Percentiles rank a stretch among this genome's conserved stretches.
phyloP scores from a whole-genome alignment of 2,113 vertebrate genomes.

The Peromyscus californicus region DNA sequence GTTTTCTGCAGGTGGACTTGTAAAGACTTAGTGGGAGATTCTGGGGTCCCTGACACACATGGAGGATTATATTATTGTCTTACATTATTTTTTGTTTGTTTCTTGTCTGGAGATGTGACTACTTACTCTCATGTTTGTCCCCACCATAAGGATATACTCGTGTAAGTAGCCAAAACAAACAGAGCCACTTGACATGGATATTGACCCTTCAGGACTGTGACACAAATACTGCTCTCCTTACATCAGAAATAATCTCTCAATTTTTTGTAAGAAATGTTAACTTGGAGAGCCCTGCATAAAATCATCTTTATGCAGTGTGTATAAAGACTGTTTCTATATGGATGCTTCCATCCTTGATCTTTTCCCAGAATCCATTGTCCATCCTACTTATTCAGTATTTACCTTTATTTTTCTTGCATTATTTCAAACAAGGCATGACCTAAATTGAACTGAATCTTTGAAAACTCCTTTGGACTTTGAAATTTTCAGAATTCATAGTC shows the following conservation, averaged over 20 bases:
- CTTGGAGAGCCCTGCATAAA: not conserved
- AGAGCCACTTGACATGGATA: not conserved
- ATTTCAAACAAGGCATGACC: not conserved
- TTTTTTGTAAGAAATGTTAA: not conserved
- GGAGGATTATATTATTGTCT: too few species aligned
- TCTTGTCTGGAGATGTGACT: not conserved
- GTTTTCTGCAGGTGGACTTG: not conserved
- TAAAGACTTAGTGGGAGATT: not conserved
- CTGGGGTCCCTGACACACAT: too few species aligned
- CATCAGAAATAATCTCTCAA: not conserved
- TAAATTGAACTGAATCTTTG: not conserved
- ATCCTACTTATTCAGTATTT: not conserved
- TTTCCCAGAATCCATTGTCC: not conserved
- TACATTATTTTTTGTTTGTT: not conserved
- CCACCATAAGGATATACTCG: not conserved
- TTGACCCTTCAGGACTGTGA: not conserved
- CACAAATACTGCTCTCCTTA: not conserved
- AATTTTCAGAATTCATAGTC: not conserved
- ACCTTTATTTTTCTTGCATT: not conserved
- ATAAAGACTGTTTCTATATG: not conserved
- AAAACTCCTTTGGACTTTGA: not conserved
- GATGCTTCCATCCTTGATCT: not conserved
- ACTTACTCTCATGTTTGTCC: not conserved
- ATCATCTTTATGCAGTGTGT: not conserved
- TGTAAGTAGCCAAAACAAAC: not conserved